Conservation (phyloP, 1,140 invertebrate species). For the Drosophila rufa region DNA sequence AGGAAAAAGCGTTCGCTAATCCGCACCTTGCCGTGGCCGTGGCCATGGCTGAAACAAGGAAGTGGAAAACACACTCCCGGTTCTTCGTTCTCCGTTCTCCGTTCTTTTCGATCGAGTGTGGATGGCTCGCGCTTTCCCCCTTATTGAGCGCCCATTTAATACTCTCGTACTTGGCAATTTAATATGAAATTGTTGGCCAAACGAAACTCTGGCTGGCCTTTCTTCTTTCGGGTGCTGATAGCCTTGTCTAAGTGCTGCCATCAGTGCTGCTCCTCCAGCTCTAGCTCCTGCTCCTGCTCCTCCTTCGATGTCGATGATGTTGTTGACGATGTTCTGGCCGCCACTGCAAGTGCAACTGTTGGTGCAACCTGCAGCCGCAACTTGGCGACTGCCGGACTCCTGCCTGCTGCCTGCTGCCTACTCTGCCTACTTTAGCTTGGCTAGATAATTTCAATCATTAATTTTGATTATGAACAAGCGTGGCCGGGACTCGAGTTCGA, state of each 20-base stretch:
- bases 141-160: constrained; percentile 70
- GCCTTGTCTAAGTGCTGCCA: constrained; percentile 82
- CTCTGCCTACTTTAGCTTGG: constrained; percentile 73
- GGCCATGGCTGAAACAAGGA: constrained; percentile 58
- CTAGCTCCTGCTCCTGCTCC: constrained; percentile 14
- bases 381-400: constrained; percentile 28
- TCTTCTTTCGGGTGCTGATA: constrained; percentile 72
- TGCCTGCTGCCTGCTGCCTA: constrained; percentile 11
- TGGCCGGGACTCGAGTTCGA: constrained; percentile 44
- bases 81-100: neutral
- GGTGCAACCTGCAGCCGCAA: constrained; percentile 28
- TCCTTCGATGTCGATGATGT: constrained; percentile 58
- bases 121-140: constrained; percentile 42
- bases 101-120: constrained; percentile 31
- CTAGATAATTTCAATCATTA: constrained; percentile 84
- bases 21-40: constrained; percentile 63
- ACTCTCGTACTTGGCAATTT: constrained; percentile 72
- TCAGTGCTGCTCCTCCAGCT: constrained; percentile 58
- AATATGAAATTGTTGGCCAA: constrained; percentile 82
- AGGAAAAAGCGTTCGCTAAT: constrained; percentile 56
- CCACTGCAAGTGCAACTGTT: constrained; percentile 52
- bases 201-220: constrained; percentile 53
- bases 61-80: constrained; percentile 65
- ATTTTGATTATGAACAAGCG: constrained; percentile 83
- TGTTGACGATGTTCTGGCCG: constrained; percentile 65